Evolutionary conservation across 2,797 vertebrate species (phyloP).

Genomic region (Argentina silus): DNA sequence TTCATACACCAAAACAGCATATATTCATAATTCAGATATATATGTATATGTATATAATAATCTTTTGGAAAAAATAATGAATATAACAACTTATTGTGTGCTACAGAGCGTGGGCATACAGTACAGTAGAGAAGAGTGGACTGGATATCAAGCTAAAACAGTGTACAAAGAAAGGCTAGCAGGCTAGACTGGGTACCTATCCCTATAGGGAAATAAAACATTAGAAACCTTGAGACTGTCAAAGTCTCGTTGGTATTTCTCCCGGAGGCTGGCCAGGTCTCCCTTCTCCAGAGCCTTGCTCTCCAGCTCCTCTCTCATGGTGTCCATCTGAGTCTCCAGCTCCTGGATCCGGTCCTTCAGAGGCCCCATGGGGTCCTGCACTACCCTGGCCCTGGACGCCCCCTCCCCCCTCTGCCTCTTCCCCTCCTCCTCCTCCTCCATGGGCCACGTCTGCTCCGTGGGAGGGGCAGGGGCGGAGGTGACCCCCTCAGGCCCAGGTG

Average conservation of each 20-base stretch:
- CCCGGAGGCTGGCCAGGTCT: conserved; percentile 83
- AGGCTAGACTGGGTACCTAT: background rate
- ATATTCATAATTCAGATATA: background rate
- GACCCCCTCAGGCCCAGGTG: background rate
- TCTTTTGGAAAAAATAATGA: too few relatives aligned
- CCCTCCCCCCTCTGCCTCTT: conserved; percentile 34
- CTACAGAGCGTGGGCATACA: background rate
- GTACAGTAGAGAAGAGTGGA: background rate
- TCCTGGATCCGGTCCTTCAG: conserved; percentile 90
- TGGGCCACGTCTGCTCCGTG: conserved; percentile 40
- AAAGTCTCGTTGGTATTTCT: conserved; percentile 98
- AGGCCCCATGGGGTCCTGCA: conserved; percentile 80
- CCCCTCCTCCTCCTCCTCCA: conserved; percentile 57
- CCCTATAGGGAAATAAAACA: conserved; percentile 45
- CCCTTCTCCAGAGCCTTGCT: conserved; percentile 87
- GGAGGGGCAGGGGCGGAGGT: background rate
- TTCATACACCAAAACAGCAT: background rate
- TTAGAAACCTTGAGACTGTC: conserved; percentile 93
- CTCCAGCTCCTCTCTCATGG: conserved; percentile 92
- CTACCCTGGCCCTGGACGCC: conserved; percentile 33
- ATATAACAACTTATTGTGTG: background rate
- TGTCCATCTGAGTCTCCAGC: conserved; percentile 90
- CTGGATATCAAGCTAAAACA: background rate
- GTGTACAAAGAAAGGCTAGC: background rate
- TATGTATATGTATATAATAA: background rate